Conservation (phyloP, 35 echinoderm and acorn worm genomes). For the Antedon bifida region DNA sequence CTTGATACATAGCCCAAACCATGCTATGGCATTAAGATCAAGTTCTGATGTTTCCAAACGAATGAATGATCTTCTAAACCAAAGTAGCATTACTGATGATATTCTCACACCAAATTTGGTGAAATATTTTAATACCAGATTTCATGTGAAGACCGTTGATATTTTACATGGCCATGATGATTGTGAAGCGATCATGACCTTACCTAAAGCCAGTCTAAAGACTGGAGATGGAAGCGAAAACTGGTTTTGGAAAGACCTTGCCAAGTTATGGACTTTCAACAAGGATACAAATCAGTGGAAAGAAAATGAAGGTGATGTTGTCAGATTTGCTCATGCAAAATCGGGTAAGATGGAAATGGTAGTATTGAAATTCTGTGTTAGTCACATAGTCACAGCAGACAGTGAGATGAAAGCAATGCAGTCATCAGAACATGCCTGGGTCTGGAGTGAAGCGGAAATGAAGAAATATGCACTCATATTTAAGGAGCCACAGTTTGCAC, state of each 20-base stretch:
- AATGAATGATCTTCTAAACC: neutral
- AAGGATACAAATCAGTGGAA: slow-evolving; percentile 33
- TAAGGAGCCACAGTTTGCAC: slow-evolving; percentile 30
- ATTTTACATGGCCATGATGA: no score
- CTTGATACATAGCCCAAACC: neutral
- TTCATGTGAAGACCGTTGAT: no score
- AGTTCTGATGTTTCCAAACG: neutral
- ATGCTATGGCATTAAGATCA: neutral
- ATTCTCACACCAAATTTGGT: no score
- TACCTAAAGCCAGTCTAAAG: slow-evolving; percentile 15
- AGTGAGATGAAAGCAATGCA: slow-evolving; percentile 41
- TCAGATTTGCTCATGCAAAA: slow-evolving; percentile 35
- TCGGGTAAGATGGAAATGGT: slow-evolving; percentile 30
- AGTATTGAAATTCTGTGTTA: slow-evolving; percentile 58
- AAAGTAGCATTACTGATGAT: no score
- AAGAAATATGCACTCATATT: slow-evolving; percentile 76
- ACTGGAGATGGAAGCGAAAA: slow-evolving; percentile 67
- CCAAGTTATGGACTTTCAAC: slow-evolving; percentile 41
- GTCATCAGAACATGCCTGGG: slow-evolving; percentile 52
- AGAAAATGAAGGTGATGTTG: slow-evolving; percentile 48
- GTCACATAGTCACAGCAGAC: slow-evolving; percentile 47
- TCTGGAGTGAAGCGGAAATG: slow-evolving; percentile 38
- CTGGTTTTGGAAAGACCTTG: slow-evolving; percentile 22
- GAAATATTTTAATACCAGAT: no score
- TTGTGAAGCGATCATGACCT: no score